Conservation (phyloP, 2,888 invertebrate genomes). For the Orthosia gothica region DNA sequence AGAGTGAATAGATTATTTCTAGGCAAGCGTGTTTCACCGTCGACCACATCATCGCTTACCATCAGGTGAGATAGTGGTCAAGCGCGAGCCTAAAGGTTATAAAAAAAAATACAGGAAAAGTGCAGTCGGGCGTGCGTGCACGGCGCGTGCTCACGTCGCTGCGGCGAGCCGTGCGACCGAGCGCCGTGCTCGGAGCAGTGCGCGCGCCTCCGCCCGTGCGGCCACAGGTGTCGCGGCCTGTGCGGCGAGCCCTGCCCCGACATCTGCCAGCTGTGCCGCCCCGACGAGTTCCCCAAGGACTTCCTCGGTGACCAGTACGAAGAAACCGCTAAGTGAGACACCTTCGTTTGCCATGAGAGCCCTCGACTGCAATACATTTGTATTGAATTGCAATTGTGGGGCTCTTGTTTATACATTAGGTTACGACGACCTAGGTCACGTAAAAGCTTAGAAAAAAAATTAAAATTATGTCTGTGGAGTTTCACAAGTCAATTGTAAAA, state of each 20-base stretch:
- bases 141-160: constrained; percentile 84
- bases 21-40: too few species aligned
- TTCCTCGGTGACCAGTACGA: constrained; percentile 84
- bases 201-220: constrained; percentile 84
- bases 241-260: constrained; percentile 94
- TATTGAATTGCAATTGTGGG: too few species aligned
- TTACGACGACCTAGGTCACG: too few species aligned
- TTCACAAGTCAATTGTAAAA: too few species aligned
- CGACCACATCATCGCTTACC: too few species aligned
- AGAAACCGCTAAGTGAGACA: constrained; percentile 86
- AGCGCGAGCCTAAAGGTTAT: too few species aligned
- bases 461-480: too few species aligned
- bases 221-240: constrained; percentile 93
- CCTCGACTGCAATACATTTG: too few species aligned
- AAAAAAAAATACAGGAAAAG: constrained; percentile 82
- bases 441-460: too few species aligned
- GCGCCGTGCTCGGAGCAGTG: constrained; percentile 87
- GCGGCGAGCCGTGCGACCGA: constrained; percentile 86
- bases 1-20: too few species aligned
- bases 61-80: too few species aligned
- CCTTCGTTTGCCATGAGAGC: neutral
- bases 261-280: constrained; percentile 91
- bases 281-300: constrained; percentile 84
- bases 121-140: constrained; percentile 88
- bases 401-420: too few species aligned